Percentiles rank a stretch among this genome's conserved stretches.
Conservation (phyloP, 2,797 vertebrate genomes). For the Percopsis omiscomaycus region DNA sequence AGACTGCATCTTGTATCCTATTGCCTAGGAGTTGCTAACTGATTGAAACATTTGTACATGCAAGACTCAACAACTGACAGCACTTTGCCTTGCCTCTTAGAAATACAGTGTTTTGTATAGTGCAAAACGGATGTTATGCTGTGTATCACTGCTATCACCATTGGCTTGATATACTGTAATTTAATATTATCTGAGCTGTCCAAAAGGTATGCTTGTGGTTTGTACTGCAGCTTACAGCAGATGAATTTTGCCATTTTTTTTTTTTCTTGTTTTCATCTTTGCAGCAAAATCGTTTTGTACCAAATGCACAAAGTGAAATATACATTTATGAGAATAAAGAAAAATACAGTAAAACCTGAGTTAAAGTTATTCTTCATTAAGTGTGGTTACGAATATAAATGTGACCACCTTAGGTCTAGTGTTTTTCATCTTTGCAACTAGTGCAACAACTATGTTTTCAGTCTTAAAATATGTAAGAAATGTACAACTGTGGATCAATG, state of each 20-base stretch:
- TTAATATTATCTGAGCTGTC: conserved; percentile 3
- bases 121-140: conserved; percentile 19
- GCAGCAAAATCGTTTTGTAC: conserved; percentile 14
- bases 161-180: background rate
- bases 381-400: too few species aligned
- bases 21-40: too few species aligned
- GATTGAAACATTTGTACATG: too few species aligned
- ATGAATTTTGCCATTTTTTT: background rate
- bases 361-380: background rate
- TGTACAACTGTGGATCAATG: too few species aligned
- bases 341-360: background rate
- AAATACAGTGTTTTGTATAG: conserved; percentile 22
- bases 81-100: conserved; percentile 14
- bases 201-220: background rate
- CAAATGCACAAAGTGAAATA: conserved; percentile 13
- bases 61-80: conserved; percentile 16
- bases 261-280: conserved; percentile 19
- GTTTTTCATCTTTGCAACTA: too few species aligned
- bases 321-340: conserved; percentile 5
- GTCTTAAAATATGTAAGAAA: too few species aligned
- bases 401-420: too few species aligned
- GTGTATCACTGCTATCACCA: background rate
- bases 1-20: conserved; percentile 14
- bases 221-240: background rate
- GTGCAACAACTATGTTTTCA: background rate